A percentile compares a stretch with the other conserved stretches of the same genome.
Evolutionary conservation across 1,140 invertebrate species (phyloP).

Genomic region (Drosophila bocki): DNA sequence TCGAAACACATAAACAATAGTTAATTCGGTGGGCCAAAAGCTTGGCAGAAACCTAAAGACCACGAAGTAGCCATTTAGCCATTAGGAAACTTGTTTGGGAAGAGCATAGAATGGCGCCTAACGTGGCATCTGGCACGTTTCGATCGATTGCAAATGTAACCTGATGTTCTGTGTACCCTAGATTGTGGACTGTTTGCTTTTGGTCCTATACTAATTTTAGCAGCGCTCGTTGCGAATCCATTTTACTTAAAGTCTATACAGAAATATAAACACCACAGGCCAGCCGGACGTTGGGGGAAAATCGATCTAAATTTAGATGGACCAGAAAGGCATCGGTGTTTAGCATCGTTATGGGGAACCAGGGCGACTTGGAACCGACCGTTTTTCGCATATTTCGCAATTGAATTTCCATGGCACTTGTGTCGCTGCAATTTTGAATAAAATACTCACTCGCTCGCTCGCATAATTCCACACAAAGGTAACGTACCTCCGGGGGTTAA

Average conservation of each 20-base stretch:
- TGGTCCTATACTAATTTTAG: conserved; percentile 42
- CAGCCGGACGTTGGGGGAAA: conserved; percentile 18
- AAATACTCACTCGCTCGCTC: conserved; percentile 4
- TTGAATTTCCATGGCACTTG: conserved; percentile 22
- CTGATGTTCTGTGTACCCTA: conserved; percentile 41
- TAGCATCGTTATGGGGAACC: conserved; percentile 20
- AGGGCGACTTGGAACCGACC: neutral
- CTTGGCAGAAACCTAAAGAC: neutral
- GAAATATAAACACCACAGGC: conserved; percentile 8
- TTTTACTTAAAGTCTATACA: conserved; percentile 47
- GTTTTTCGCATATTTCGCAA: conserved; percentile 24
- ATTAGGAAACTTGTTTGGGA: neutral
- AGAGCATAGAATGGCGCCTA: conserved; percentile 3
- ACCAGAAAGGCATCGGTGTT: conserved; percentile 10
- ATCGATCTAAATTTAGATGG: conserved; percentile 46
- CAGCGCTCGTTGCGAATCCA: conserved; percentile 27
- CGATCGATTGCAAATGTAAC: conserved; percentile 47
- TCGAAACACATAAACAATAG: neutral
- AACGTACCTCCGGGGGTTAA: conserved; percentile 45
- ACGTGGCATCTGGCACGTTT: conserved; percentile 41
- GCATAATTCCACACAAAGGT: conserved; percentile 2
- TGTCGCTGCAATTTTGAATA: conserved; percentile 26
- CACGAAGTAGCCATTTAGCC: neutral
- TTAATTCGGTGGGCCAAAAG: neutral
- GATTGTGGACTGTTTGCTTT: conserved; percentile 46